Conservation (phyloP, 2,797 vertebrate genomes). For the Harpagifer antarcticus region DNA sequence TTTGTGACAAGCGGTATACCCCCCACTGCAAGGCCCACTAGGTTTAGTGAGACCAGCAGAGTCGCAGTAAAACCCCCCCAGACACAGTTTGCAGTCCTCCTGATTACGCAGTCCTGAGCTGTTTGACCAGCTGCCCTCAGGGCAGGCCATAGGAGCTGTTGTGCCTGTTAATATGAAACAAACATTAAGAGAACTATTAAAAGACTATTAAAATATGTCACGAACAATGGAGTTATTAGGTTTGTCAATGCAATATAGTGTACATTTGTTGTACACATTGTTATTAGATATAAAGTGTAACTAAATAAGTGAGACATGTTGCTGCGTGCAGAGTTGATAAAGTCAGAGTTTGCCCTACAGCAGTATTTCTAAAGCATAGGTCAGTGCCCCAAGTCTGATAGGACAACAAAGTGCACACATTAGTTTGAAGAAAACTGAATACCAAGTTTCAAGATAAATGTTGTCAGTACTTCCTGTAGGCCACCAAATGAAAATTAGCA, state of each 20-base stretch:
- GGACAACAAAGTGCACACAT: conserved; percentile 46
- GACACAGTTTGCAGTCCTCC: conserved; percentile 85
- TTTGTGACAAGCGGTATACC: conserved; percentile 73
- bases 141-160: conserved; percentile 81
- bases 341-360: conserved; percentile 36
- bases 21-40: conserved; percentile 84
- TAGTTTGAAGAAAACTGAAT: conserved; percentile 45
- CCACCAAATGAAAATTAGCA: conserved; percentile 59
- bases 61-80: conserved; percentile 86
- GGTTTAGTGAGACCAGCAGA: conserved; percentile 76
- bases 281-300: conserved; percentile 21
- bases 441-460: conserved; percentile 54
- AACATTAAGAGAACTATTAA: conserved; percentile 10
- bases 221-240: conserved; percentile 2
- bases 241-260: conserved; percentile 1
- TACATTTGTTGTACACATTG: conserved; percentile 16
- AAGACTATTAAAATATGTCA: background rate
- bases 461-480: conserved; percentile 57
- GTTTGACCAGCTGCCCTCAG: conserved; percentile 88
- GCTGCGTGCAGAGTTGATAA: background rate
- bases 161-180: conserved; percentile 78
- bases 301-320: conserved; percentile 5
- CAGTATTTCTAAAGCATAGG: conserved; percentile 40
- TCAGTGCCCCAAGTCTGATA: conserved; percentile 38
- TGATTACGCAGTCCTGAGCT: conserved; percentile 76